Conservation (phyloP, 2,888 invertebrate species). For the Beris morrisii region DNA sequence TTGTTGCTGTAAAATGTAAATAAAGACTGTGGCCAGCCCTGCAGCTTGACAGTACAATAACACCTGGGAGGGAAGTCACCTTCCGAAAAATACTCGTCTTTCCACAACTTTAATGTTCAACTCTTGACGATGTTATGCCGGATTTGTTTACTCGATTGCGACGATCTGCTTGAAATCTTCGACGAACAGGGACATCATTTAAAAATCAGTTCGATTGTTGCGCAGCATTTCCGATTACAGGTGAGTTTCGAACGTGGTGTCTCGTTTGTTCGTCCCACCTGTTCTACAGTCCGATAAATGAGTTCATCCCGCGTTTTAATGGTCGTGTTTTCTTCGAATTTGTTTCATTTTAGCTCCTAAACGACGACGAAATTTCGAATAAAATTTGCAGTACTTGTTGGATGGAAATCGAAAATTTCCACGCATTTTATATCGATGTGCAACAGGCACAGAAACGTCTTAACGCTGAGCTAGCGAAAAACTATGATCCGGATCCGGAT, state of each 20-base stretch:
- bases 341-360: constrained; percentile 18
- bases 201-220: constrained; percentile 29
- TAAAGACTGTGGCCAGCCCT: constrained; percentile 18
- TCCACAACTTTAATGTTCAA: not conserved
- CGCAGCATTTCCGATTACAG: constrained; percentile 35
- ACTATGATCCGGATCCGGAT: constrained; percentile 26
- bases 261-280: not conserved
- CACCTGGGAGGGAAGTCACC: no score
- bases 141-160: constrained; percentile 35
- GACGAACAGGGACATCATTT: constrained; percentile 29
- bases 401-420: constrained; percentile 37
- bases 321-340: not conserved
- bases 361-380: constrained; percentile 33
- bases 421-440: constrained; percentile 35
- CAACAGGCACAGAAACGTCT: constrained; percentile 32
- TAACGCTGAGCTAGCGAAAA: constrained; percentile 27
- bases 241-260: constrained; percentile 11
- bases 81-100: not conserved
- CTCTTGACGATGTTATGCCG: constrained; percentile 33
- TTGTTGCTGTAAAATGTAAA: constrained; percentile 15
- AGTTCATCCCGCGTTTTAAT: not conserved
- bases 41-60: not conserved
- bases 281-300: constrained; percentile 1
- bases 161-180: constrained; percentile 36
- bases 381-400: constrained; percentile 36